Base-by-base conservation (phyloP, 2,888 invertebrate genomes). In the Podotricha telesiphe region DNA sequence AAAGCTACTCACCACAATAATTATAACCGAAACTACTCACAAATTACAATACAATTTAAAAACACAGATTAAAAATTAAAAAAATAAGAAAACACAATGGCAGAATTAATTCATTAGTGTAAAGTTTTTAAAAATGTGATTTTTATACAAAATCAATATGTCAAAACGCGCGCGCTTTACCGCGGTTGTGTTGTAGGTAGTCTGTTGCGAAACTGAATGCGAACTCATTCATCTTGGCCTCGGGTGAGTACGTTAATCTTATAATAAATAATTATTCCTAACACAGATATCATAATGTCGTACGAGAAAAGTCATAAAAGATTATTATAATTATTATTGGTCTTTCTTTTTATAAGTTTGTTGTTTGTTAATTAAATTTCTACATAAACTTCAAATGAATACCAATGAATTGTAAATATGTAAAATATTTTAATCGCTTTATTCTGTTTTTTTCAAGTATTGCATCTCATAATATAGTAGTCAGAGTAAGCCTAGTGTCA, bases 171-270 rank as follows among this genome's bases (percentile, higher is more conserved):
- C 71, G 69, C 71, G 69, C 69, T 65, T 67, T 61, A 37, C 67
- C 61, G 67, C 61, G 40, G 59, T 51, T 45, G 59, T 45, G 59
- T 55, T 67, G 45, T 67, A 61, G 42, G 28, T 28, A 6, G 28
- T 67, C 22, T 51, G 65, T 67, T 67, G 55, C 67, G 67, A 67
- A 72, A 72, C 67, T 15, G 28, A 65, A 22, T 71, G 45, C 28
- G 71, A 71, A 55, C 61, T 64, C 69, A 69, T 72, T 69, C 69
- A 69, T 69, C 69, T 67, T 61, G 61, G 67, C 67, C 67, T 67
- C 67, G 67, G 34, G 62, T 48, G 19, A 62, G 62, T 19, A 61
- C 42, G 61, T 59, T 67, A 61, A 67, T 53, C 20, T 66, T 66
- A 59, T 67, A 59, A 45, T 56, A 48, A 22, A 61, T 61, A 22